Evolutionary conservation across 2,888 invertebrate genomes (phyloP).

Genomic region (Linnaemya vulpina): DNA sequence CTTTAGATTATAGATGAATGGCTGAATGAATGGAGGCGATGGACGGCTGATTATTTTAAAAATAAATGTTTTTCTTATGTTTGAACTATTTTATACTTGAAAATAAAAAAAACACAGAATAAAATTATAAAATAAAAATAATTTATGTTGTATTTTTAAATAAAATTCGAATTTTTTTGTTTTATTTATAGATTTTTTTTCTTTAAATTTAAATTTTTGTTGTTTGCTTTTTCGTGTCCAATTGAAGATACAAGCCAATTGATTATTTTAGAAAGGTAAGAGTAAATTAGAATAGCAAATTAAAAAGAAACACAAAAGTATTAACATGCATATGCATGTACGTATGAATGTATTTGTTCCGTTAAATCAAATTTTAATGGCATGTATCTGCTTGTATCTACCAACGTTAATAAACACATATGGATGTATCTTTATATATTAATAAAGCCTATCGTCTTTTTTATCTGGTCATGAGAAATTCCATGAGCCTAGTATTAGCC

Average conservation of each 20-base stretch:
- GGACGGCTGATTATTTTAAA: conserved; percentile 36
- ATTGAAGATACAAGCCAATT: background rate
- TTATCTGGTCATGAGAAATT: too few relatives aligned
- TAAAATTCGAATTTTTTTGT: background rate
- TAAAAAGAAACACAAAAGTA: background rate
- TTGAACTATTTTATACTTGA: background rate
- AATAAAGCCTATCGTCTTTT: too few relatives aligned
- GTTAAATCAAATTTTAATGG: background rate
- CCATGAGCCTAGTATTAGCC: background rate
- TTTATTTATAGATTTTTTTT: conserved; percentile 15
- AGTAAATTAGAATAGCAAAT: background rate
- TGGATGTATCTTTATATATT: too few relatives aligned
- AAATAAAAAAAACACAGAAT: conserved; percentile 1
- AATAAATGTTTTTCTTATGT: conserved; percentile 20
- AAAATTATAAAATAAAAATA: background rate
- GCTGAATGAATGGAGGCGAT: conserved; percentile 4
- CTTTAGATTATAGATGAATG: conserved; percentile 45
- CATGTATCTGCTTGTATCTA: too few relatives aligned
- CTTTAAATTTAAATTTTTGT: background rate
- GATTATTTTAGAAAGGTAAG: background rate
- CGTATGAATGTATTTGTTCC: too few relatives aligned
- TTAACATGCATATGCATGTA: too few relatives aligned
- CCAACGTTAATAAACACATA: too few relatives aligned
- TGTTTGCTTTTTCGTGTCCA: background rate
- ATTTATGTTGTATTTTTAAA: background rate